A percentile compares a stretch with the other conserved stretches of the same genome.
phyloP scores from a whole-genome alignment of 2,113 vertebrate species.

The Sminthopsis crassicaudata region DNA sequence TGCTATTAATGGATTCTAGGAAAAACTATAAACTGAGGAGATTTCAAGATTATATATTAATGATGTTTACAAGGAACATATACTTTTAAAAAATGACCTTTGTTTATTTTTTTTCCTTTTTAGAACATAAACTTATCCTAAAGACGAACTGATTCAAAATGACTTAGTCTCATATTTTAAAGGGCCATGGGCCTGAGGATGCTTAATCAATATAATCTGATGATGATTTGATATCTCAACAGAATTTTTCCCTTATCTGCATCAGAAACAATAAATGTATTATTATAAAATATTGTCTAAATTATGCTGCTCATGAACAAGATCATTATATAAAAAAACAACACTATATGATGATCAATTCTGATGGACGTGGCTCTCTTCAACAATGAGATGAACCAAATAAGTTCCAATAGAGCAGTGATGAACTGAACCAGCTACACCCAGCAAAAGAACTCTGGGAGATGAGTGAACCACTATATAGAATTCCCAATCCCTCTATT shows the following conservation, averaged over 20 bases:
- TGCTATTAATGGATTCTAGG: not conserved
- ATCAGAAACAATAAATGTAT: not conserved
- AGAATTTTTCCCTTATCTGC: not conserved
- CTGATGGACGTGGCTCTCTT: no score
- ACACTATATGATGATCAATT: no score
- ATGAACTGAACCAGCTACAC: no score
- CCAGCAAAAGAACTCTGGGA: no score
- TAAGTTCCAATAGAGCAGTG: no score
- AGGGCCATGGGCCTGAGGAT: not conserved
- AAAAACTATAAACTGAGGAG: not conserved
- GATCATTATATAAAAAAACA: no score
- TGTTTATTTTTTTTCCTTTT: slow-evolving; percentile 46
- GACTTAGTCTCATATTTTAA: slow-evolving; percentile 3
- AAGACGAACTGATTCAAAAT: not conserved
- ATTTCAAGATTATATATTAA: not conserved
- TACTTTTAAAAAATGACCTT: slow-evolving; percentile 29
- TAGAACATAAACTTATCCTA: slow-evolving; percentile 5
- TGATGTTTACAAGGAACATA: slow-evolving; percentile 20
- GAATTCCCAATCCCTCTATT: no score
- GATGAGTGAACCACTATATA: no score
- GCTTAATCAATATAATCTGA: not conserved
- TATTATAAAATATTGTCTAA: slow-evolving; percentile 58
- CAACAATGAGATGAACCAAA: no score
- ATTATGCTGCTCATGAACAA: not conserved
- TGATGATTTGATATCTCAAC: not conserved